phyloP scores from a whole-genome alignment of 1,140 invertebrate species.

The Microvelia longipes region DNA sequence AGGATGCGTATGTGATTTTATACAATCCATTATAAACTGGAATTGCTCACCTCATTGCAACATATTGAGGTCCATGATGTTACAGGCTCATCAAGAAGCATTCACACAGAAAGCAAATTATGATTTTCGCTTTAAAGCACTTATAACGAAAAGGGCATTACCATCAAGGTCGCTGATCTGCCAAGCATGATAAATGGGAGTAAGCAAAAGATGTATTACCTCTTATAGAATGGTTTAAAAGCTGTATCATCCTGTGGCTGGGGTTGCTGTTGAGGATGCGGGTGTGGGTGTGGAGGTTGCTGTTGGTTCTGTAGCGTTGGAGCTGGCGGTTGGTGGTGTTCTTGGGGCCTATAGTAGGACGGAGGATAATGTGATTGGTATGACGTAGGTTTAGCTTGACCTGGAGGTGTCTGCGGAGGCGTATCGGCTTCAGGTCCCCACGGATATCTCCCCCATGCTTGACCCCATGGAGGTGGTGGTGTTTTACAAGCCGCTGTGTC shows the following conservation, averaged over 20 bases:
- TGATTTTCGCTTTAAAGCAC: too few species aligned
- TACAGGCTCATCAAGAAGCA: too few species aligned
- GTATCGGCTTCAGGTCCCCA: conserved; percentile 55
- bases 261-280: conserved; percentile 32
- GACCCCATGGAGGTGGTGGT: conserved; percentile 46
- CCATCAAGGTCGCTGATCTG: too few species aligned
- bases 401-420: conserved; percentile 79
- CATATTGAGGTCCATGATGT: too few species aligned
- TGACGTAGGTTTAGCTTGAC: conserved; percentile 68
- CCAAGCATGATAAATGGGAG: too few species aligned
- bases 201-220: conserved; percentile 44
- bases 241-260: conserved; percentile 41
- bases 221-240: conserved; percentile 78
- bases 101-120: too few species aligned
- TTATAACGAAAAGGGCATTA: too few species aligned
- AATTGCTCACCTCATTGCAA: too few species aligned
- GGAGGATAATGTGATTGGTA: conserved; percentile 21
- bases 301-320: neutral
- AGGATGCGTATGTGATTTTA: too few species aligned
- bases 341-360: conserved; percentile 10
- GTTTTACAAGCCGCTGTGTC: conserved; percentile 94
- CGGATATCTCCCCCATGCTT: conserved; percentile 29
- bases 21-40: too few species aligned
- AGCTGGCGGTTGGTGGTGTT: conserved; percentile 14
- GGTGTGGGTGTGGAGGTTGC: conserved; percentile 29